A percentile compares a stretch with the other conserved stretches of the same genome.
phyloP scores from a whole-genome alignment of 2,797 vertebrate species.

The Lateolabrax maculatus region DNA sequence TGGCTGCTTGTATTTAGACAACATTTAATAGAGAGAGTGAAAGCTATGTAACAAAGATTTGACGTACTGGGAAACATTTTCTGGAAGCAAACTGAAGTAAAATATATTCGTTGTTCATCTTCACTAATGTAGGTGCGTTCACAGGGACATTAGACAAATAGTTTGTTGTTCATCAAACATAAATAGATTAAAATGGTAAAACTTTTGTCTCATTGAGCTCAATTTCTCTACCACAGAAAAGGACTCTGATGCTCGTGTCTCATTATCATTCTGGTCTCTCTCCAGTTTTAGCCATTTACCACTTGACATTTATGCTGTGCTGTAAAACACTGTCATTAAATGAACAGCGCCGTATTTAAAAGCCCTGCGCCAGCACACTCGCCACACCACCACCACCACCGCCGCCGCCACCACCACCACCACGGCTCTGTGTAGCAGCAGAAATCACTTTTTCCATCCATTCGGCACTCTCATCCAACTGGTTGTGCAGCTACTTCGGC shows the following conservation, averaged over 20 bases:
- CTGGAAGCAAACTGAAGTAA: not conserved
- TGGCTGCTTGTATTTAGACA: not conserved
- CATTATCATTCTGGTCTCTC: too few species aligned
- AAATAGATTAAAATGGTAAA: conserved; percentile 17
- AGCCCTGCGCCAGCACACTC: conserved; percentile 37
- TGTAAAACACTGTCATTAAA: conserved; percentile 74
- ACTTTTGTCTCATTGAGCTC: conserved; percentile 9
- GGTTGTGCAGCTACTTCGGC: conserved; percentile 34
- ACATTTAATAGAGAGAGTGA: too few species aligned
- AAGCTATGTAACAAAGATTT: not conserved
- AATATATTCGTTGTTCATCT: not conserved
- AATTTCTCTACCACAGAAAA: too few species aligned
- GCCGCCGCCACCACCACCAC: conserved; percentile 9
- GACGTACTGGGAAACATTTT: not conserved
- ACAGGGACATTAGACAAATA: not conserved
- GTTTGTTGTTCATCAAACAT: conserved; percentile 17
- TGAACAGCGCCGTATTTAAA: conserved; percentile 57
- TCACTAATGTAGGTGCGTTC: not conserved
- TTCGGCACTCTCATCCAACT: conserved; percentile 43
- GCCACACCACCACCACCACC: conserved; percentile 12
- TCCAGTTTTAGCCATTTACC: conserved; percentile 64
- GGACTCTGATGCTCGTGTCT: too few species aligned
- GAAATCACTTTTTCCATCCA: conserved; percentile 67
- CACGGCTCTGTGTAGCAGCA: conserved; percentile 25
- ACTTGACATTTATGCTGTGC: conserved; percentile 66